Percentiles rank a stretch among this genome's conserved stretches.
Conservation (phyloP, 1,140 invertebrate species). For the Antheraea pernyi region DNA sequence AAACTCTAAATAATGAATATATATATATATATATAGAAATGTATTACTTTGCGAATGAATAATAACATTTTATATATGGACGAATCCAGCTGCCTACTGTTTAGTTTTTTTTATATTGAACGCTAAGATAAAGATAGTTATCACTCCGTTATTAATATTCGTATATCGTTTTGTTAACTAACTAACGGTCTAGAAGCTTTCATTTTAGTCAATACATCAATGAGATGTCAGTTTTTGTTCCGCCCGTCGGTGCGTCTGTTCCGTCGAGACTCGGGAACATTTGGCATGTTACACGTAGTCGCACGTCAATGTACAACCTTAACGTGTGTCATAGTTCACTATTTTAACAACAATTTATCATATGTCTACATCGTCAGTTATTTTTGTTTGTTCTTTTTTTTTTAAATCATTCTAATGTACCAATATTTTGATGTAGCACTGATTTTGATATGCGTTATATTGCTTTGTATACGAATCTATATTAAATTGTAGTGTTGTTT, state of each 20-base stretch:
- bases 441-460: background rate
- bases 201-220: constrained; percentile 63
- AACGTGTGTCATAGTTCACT: constrained; percentile 64
- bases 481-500: background rate
- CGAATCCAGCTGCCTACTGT: background rate
- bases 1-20: background rate
- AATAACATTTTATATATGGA: background rate
- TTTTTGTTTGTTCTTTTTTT: constrained; percentile 41
- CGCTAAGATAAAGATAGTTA: constrained; percentile 35
- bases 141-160: constrained; percentile 51
- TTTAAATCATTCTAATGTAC: constrained; percentile 31
- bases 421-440: constrained; percentile 13
- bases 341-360: constrained; percentile 65
- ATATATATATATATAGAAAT: background rate
- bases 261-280: constrained; percentile 18
- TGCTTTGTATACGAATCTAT: background rate
- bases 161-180: constrained; percentile 59
- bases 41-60: background rate
- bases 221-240: constrained; percentile 61
- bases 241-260: constrained; percentile 17
- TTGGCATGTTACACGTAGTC: constrained; percentile 32
- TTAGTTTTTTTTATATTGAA: background rate
- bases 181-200: constrained; percentile 58
- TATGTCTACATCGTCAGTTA: constrained; percentile 40
- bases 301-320: constrained; percentile 36